These are phyloP conservation scores for Iselma pallidipennis DNA, from an alignment of 2,888 invertebrate genomes.

Conservation along the genomic window DNA sequence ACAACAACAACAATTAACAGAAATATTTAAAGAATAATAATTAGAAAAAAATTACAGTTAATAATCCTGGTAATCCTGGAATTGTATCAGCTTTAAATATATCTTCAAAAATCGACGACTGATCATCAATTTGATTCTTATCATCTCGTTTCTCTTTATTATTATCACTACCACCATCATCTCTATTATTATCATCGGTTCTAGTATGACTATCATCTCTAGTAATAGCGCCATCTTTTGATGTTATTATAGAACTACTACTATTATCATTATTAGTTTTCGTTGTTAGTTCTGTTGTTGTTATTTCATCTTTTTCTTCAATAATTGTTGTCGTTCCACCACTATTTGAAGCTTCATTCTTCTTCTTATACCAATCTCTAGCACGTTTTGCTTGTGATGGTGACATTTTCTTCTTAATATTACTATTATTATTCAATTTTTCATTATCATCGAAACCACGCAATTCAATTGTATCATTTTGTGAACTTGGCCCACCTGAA, in stretches of 20 bases:
- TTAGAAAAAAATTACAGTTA: conserved; percentile 62
- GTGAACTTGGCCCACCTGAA: conserved; percentile 87
- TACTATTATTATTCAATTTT: conserved; percentile 53
- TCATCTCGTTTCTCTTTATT: background rate
- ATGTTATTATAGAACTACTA: conserved; percentile 52
- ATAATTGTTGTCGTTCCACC: conserved; percentile 16
- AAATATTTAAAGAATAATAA: background rate
- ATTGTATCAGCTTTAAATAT: conserved; percentile 81
- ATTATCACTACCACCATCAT: background rate
- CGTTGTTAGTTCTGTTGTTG: too few relatives aligned
- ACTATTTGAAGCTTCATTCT: conserved; percentile 46
- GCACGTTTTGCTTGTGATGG: conserved; percentile 56
- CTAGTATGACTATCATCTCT: conserved; percentile 26
- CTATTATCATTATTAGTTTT: conserved; percentile 33
- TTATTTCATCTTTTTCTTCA: conserved; percentile 33
- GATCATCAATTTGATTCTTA: conserved; percentile 27
- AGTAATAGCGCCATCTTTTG: conserved; percentile 42
- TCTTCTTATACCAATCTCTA: conserved; percentile 54
- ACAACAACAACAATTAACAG: background rate
- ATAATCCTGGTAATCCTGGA: conserved; percentile 72
- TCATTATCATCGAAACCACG: conserved; percentile 85
- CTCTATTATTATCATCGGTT: conserved; percentile 1
- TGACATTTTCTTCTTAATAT: conserved; percentile 53
- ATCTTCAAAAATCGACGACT: conserved; percentile 78
- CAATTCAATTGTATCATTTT: conserved; percentile 90